Conservation (phyloP, 2,113 vertebrate species). For the Nannobrachium achirus region DNA sequence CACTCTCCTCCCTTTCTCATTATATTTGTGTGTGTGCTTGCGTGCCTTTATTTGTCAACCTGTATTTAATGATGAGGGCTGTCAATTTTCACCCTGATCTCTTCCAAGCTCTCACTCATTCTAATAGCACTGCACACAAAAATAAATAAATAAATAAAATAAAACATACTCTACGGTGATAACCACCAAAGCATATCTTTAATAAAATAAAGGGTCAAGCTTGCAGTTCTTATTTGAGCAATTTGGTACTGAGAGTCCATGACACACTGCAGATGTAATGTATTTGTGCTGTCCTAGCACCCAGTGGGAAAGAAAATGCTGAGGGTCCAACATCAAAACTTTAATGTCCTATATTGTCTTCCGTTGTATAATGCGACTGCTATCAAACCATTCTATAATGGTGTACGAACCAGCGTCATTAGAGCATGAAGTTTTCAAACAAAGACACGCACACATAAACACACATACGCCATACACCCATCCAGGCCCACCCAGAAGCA, state of each 20-base stretch:
- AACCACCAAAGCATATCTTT: no score
- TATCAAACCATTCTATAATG: background rate
- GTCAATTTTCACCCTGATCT: background rate
- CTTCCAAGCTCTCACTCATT: background rate
- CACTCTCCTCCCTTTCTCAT: background rate
- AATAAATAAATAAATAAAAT: no score
- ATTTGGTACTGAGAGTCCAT: no score
- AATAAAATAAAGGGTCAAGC: no score
- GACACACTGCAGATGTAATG: no score
- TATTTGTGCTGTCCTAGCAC: no score
- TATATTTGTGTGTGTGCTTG: background rate
- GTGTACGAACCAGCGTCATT: background rate
- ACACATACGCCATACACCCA: conserved; percentile 1
- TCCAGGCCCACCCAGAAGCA: conserved; percentile 28
- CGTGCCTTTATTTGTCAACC: background rate
- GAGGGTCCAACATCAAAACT: background rate
- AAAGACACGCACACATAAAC: background rate
- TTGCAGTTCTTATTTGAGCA: no score
- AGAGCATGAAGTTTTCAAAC: background rate
- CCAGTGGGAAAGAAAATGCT: no score
- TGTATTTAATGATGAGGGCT: background rate
- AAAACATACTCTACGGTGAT: no score
- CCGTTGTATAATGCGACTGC: background rate
- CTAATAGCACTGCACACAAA: no score
- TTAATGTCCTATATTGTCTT: background rate